Evolutionary conservation across 2,797 vertebrate genomes (phyloP).

Genomic region (Iguana delicatissima): DNA sequence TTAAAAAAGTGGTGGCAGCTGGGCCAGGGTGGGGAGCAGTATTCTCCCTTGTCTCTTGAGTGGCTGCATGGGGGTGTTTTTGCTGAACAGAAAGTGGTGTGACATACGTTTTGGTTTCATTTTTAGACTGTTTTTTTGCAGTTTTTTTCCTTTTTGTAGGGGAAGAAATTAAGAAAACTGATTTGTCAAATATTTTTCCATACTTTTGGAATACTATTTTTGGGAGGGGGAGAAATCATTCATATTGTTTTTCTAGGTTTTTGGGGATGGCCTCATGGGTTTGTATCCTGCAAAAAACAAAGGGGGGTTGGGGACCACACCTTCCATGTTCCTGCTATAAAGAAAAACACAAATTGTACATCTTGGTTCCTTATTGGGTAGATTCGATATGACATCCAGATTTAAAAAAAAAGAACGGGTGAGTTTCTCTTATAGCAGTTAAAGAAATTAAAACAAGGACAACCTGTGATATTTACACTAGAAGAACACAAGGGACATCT

Average conservation of each 20-base stretch:
- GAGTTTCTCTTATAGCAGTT: background rate
- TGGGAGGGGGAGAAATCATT: no score
- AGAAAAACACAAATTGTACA: background rate
- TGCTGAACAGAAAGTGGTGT: no score
- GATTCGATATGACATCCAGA: background rate
- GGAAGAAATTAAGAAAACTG: no score
- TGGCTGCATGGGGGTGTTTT: no score
- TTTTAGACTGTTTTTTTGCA: no score
- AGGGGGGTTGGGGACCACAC: background rate
- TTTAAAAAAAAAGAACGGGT: background rate
- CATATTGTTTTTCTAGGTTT: no score
- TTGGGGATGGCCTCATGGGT: background rate
- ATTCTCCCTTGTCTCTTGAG: no score
- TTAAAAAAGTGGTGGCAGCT: background rate
- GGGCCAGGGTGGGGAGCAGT: no score
- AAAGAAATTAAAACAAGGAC: background rate
- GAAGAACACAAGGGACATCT: background rate
- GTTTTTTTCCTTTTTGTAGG: no score
- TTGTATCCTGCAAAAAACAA: background rate
- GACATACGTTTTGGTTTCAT: no score
- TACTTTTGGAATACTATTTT: no score
- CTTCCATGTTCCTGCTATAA: background rate
- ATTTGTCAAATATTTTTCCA: no score
- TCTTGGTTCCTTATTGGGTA: background rate
- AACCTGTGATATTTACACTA: conserved; percentile 1